Base-by-base conservation (phyloP, 37 sponge, comb jelly and placozoan species). In the Spongia lamella region DNA sequence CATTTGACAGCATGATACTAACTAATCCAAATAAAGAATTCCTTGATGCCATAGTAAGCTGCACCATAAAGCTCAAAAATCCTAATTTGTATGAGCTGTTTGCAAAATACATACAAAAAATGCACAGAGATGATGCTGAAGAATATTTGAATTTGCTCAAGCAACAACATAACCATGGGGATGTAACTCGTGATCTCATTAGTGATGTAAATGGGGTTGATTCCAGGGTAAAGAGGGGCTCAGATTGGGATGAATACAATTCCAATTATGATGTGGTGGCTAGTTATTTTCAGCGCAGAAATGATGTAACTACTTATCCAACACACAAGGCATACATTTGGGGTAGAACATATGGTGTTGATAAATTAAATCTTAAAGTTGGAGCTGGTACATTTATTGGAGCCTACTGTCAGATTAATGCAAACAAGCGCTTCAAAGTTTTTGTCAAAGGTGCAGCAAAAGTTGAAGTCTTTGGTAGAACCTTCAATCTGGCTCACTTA, bases 341-440 rank as follows among this genome's bases (percentile, higher is more conserved):
- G 77, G 78, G 84, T 20, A 84, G 77, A 39, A 77, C 61, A 33
- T 53, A 77, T 77, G 84, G 84, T 52, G 50, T 63, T 35, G 34
- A 27, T 3, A 84, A 84, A 38, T 39, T 77, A 22, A 56, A 84
- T 51, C 55, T 57, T 16, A 70, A 68, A 22, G 22, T 77, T 32
- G 78, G 72, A 30, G 71, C 78, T 25, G 84, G 84, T 30, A 78
- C 61, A 22, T 84, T 84, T 69, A 56, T 36, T 61, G 84, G 84
- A 24, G 61, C n/a, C n/a, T n/a, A n/a, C n/a, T n/a, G n/a, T n/a
- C n/a, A n/a, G n/a, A n/a, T n/a, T n/a, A n/a, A n/a, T n/a, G n/a
- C n/a, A n/a, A n/a, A n/a, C n/a, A n/a, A n/a, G n/a, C n/a, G n/a
- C n/a, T n/a, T n/a, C n/a, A n/a, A n/a, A n/a, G n/a, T n/a, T n/a